Conservation (phyloP, 2,888 invertebrate genomes). For the Ditylenchus weischeri region DNA sequence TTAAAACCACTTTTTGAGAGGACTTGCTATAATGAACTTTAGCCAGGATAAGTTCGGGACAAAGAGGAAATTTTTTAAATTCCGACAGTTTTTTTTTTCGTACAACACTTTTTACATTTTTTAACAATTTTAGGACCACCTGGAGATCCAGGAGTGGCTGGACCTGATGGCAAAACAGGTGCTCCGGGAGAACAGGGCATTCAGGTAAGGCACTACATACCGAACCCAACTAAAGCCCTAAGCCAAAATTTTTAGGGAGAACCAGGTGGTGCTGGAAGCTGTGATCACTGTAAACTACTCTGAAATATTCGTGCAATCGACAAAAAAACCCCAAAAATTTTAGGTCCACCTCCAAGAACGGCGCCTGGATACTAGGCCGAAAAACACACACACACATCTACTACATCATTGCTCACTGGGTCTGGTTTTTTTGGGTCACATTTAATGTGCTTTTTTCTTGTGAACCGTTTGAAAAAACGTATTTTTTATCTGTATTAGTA, state of each 20-base stretch:
- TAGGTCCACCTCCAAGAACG: conserved; percentile 24
- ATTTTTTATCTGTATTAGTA: no score
- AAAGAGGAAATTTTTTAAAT: background rate
- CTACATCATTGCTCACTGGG: no score
- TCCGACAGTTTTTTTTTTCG: background rate
- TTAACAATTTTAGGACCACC: conserved; percentile 19
- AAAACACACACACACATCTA: no score
- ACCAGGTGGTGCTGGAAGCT: conserved; percentile 25
- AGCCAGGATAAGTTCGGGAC: no score
- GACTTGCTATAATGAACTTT: no score
- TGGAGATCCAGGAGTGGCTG: conserved; percentile 23
- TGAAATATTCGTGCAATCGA: no score
- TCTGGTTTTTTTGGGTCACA: no score
- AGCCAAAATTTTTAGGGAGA: conserved; percentile 21
- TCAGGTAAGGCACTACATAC: conserved; percentile 2
- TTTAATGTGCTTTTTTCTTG: no score
- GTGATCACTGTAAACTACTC: conserved; percentile 25
- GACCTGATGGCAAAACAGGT: conserved; percentile 25
- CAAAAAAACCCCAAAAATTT: background rate
- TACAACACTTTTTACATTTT: no score
- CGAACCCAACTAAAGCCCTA: conserved; percentile 3
- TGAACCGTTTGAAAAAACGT: no score
- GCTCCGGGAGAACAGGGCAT: conserved; percentile 20
- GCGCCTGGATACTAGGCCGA: conserved; percentile 30
- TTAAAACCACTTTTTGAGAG: no score